Base-by-base conservation (phyloP, 1,140 invertebrate genomes). In the Cydia strobilella region DNA sequence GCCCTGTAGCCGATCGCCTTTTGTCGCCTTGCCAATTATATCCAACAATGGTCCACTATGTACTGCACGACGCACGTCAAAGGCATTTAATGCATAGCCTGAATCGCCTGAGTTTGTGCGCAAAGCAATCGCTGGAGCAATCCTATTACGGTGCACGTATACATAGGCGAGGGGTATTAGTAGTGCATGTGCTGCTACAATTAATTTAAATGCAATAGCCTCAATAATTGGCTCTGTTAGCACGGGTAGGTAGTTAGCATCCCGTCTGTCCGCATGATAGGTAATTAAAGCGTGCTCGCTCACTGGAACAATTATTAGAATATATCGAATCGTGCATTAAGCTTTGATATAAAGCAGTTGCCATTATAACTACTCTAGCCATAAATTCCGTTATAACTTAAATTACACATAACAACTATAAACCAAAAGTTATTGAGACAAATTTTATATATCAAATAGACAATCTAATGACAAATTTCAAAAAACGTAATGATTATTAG, bases 141-240 rank as follows among this genome's bases (percentile, higher is more conserved):
- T 80, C 75, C 75, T 75, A 81, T 81, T 84, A 82, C 77, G 73
- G 75, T 78, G 78, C 74, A 77, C 73, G 75, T 77, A 73, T 77
- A 73, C 66, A 78, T 66, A 23, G 69, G 78, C 72, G 77, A 72
- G 54, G 31, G 74, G 76, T 75, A 79, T 82, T 80, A 80, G 74
- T 73, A 72, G 77, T 76, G 80, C 78, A 79, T 82, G 79, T 77
- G 77, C 82, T 79, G 79, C 81, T 76, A 82, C 81, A 84, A 86
- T 87, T 84, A 89, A 85, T 87, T 87, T 85, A 86, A 86, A 85
- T 81, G 84, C 80, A 86, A 88, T 83, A 81, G 80, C 81, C 79
- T 82, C 82, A 88, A 86, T 88, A 83, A 85, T 80, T 83, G 82
- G 82, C 75, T 73, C 27, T 39, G 65, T 31, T 69, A 69, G 27